Evolutionary conservation across 2,797 vertebrate species (phyloP), one percentile per base, ranked within the genome.

Genomic region (Sternotherus odoratus): DNA sequence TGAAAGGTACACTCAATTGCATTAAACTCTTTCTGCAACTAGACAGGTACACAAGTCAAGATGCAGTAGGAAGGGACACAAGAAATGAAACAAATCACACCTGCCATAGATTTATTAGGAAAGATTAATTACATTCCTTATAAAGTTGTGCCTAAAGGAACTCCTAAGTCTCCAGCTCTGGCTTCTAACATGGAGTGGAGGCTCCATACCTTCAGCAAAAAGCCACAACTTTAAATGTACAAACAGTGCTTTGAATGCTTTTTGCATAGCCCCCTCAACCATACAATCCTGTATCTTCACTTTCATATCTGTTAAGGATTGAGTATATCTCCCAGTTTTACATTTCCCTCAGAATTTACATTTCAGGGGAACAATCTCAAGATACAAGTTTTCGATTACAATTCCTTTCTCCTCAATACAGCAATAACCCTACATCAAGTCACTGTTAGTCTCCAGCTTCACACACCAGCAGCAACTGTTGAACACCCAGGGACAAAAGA

Each of bases 101-200:
- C 85, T 93, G 85, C 86, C 90, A 91, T 86, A 84, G 92, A 92
- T 97, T 97, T 97, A 97, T 97, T 97, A 95, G 82, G 92, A 95
- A 95, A 95, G 92, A 79, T 82, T 90, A 87, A 89, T 93, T 91
- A 96, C 92, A 93, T 86, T 91, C 81, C 87, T 94, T 94, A 93
- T 93, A 87, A 97, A 90, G 94, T 89, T 92, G 82, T 86, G 74
- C 93, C 95, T 81, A 94, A 82, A 95, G 88, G 83, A 90, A 93
- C 21, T 69, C 33, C 90, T 66, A 88, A 74, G 12, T 50, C 8
- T 85, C 66, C 48, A 66, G 51, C n/a, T 74, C 56, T 33, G 63
- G 17, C 39, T 69, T 84, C 66, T 33, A 77, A 56, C 50, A 54
- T 5, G 26, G 36, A 77, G 26, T 30, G 39, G 46, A 63, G 30